phyloP scores from a whole-genome alignment of 1,140 invertebrate genomes.

The Dufourea novaeangliae region DNA sequence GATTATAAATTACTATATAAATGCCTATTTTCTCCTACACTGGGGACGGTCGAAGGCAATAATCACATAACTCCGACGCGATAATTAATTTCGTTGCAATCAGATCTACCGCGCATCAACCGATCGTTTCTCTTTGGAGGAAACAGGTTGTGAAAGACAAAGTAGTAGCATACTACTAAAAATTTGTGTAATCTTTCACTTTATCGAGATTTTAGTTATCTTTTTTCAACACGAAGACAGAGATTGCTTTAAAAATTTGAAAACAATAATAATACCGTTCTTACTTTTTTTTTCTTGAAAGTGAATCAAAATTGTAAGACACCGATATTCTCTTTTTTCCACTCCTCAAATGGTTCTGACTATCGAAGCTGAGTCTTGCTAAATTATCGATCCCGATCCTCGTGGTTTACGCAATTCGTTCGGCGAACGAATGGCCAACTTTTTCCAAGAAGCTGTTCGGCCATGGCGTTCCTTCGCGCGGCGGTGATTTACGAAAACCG shows the following conservation, averaged over 20 bases:
- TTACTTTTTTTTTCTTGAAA: too few relatives aligned
- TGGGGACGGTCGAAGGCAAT: neutral
- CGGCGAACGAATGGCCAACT: neutral
- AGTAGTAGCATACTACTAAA: neutral
- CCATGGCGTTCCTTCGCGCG: too few relatives aligned
- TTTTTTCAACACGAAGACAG: too few relatives aligned
- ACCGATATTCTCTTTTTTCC: too few relatives aligned
- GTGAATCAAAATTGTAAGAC: too few relatives aligned
- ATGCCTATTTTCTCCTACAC: conserved; percentile 17
- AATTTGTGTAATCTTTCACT: too few relatives aligned
- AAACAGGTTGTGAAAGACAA: conserved; percentile 34
- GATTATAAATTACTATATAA: neutral
- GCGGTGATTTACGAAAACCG: conserved; percentile 2
- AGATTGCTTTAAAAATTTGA: too few relatives aligned
- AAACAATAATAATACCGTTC: too few relatives aligned
- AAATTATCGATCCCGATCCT: neutral
- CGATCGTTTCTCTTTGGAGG: neutral
- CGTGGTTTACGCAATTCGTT: conserved; percentile 5
- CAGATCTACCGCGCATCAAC: neutral
- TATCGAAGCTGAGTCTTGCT: neutral
- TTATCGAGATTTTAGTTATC: too few relatives aligned
- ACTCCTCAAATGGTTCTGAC: neutral
- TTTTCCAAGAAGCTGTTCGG: conserved; percentile 38
- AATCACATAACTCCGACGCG: conserved; percentile 22
- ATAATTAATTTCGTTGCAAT: conserved; percentile 36